These are phyloP conservation scores for Geotrypetes seraphini DNA, from an alignment of 2,797 vertebrate genomes.

Conservation along the genomic window DNA sequence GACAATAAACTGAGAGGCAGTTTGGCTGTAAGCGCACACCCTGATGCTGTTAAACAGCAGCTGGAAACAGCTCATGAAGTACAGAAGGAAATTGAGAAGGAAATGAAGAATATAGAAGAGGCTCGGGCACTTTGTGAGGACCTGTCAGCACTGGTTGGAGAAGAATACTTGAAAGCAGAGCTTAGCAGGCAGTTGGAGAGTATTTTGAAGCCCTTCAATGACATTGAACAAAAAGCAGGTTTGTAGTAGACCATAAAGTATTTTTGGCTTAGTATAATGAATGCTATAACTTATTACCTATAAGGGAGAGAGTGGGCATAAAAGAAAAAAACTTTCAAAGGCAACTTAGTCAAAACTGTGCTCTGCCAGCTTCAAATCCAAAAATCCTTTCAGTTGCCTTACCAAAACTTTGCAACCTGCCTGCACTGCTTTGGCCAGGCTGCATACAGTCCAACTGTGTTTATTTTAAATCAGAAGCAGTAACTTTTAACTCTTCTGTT, in stretches of 20 bases:
- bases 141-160: conserved; percentile 74
- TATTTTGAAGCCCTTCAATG: conserved; percentile 77
- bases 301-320: too few relatives aligned
- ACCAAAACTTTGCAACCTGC: too few relatives aligned
- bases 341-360: too few relatives aligned
- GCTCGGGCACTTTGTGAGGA: conserved; percentile 73
- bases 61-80: conserved; percentile 70
- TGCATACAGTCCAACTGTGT: too few relatives aligned
- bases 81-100: conserved; percentile 68
- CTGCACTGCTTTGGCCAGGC: too few relatives aligned
- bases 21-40: conserved; percentile 66
- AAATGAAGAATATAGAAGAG: conserved; percentile 69
- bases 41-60: conserved; percentile 80
- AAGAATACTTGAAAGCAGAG: conserved; percentile 89
- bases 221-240: conserved; percentile 92
- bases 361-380: too few relatives aligned
- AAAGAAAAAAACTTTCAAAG: too few relatives aligned
- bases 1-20: conserved; percentile 65
- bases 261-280: too few relatives aligned
- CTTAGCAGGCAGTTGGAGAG: conserved; percentile 79
- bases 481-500: too few relatives aligned
- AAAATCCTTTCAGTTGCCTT: too few relatives aligned
- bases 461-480: too few relatives aligned
- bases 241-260: conserved; percentile 35
- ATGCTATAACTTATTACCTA: too few relatives aligned